Percentiles rank a stretch among this genome's conserved stretches.
Conservation (phyloP, 2,113 vertebrate genomes). For the Picathartes gymnocephalus region DNA sequence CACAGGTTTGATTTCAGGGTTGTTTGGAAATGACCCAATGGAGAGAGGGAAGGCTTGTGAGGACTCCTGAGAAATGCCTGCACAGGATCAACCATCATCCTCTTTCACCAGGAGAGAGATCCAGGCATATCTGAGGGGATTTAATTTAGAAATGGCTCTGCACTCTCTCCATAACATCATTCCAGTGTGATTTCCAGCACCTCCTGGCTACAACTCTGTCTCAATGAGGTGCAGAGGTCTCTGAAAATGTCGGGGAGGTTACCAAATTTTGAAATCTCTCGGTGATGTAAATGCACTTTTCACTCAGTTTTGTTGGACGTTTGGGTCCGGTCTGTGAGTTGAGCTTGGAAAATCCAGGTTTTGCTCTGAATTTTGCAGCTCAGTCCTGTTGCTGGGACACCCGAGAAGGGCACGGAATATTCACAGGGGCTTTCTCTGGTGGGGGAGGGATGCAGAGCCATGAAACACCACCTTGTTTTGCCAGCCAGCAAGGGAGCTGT, state of each 20-base stretch:
- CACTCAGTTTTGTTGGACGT: neutral
- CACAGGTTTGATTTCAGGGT: neutral
- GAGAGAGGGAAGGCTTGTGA: neutral
- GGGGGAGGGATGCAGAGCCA: neutral
- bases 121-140: neutral
- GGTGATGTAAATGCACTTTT: neutral
- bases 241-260: neutral
- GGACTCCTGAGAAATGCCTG: neutral
- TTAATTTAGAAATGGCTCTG: neutral
- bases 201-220: neutral
- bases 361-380: neutral
- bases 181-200: neutral
- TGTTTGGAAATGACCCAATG: neutral
- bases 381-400: neutral
- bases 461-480: neutral
- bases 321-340: neutral
- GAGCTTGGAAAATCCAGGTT: neutral
- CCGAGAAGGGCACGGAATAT: neutral
- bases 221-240: neutral
- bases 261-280: neutral
- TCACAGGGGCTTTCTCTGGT: neutral
- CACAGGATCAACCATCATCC: slow-evolving; percentile 9
- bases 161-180: neutral
- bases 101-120: neutral
- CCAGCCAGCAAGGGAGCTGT: neutral